A percentile compares a stretch with the other conserved stretches of the same genome.
Evolutionary conservation across 2,797 vertebrate genomes (phyloP).

Genomic region (Paramormyrops hopkinsi): DNA sequence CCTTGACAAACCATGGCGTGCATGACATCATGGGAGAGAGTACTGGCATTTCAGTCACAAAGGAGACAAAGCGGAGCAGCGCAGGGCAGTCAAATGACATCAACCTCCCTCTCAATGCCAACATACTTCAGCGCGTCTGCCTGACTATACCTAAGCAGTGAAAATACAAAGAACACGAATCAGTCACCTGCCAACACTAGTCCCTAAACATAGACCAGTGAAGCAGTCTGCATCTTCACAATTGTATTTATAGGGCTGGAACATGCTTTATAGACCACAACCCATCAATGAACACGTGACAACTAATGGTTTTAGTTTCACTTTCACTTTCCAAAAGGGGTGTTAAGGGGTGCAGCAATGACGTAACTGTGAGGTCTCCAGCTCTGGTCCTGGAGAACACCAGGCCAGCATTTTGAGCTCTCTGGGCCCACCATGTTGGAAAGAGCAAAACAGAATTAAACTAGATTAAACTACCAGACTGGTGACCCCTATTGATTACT

Average conservation of each 20-base stretch:
- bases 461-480: neutral
- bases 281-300: neutral
- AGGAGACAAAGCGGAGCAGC: conserved; percentile 2
- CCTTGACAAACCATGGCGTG: neutral
- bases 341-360: neutral
- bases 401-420: neutral
- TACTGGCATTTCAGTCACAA: conserved; percentile 30
- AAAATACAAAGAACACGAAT: neutral
- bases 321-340: neutral
- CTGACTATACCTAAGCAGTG: conserved; percentile 85
- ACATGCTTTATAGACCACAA: neutral
- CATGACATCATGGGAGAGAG: conserved; percentile 25
- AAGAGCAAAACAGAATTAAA: neutral
- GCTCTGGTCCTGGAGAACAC: neutral
- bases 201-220: neutral
- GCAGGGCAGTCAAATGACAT: conserved; percentile 62
- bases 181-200: neutral
- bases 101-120: conserved; percentile 89
- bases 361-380: neutral
- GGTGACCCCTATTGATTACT: neutral
- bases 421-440: neutral
- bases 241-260: neutral
- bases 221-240: neutral
- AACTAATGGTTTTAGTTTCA: neutral
- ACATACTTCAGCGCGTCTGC: conserved; percentile 97